A percentile compares a stretch with the other conserved stretches of the same genome.
phyloP scores from a whole-genome alignment of 2,888 invertebrate genomes.

The Monopis laevigella region DNA sequence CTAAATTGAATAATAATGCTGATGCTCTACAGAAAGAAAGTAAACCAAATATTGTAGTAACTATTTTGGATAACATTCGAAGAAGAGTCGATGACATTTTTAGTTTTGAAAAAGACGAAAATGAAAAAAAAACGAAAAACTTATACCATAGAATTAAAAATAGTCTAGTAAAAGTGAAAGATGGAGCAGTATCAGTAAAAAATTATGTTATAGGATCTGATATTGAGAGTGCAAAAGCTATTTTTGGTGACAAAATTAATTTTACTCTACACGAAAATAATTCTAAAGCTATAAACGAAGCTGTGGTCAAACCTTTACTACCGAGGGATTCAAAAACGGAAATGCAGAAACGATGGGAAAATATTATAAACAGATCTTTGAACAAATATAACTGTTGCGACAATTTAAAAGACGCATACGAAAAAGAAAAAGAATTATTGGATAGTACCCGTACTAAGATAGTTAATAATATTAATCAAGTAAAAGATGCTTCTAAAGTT shows the following conservation, averaged over 20 bases:
- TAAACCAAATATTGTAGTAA: too few relatives aligned
- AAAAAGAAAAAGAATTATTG: constrained; percentile 6
- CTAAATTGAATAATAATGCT: not conserved
- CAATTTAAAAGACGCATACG: not conserved
- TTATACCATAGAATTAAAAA: constrained; percentile 8
- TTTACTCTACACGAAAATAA: too few relatives aligned
- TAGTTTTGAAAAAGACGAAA: constrained; percentile 1
- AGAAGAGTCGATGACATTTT: not conserved
- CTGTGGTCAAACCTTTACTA: too few relatives aligned
- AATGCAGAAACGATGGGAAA: not conserved
- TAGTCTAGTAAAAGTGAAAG: constrained; percentile 2
- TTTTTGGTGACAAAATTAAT: too few relatives aligned
- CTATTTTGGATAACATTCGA: not conserved
- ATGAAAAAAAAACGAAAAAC: not conserved
- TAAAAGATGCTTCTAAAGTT: not conserved
- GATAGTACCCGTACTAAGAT: not conserved
- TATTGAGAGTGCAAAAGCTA: too few relatives aligned
- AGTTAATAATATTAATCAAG: not conserved
- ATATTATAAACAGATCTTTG: constrained; percentile 4
- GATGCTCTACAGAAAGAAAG: not conserved
- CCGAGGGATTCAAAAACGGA: too few relatives aligned
- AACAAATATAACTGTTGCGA: not conserved
- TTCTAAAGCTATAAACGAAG: too few relatives aligned
- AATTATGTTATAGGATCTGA: too few relatives aligned
- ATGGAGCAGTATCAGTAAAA: not conserved